Percentiles rank a stretch among this genome's conserved stretches.
Evolutionary conservation across 30 jellyfish, hydroid and myxozoan genomes (phyloP).

Genomic region (Aurelia aurita complex sp. Pacific): DNA sequence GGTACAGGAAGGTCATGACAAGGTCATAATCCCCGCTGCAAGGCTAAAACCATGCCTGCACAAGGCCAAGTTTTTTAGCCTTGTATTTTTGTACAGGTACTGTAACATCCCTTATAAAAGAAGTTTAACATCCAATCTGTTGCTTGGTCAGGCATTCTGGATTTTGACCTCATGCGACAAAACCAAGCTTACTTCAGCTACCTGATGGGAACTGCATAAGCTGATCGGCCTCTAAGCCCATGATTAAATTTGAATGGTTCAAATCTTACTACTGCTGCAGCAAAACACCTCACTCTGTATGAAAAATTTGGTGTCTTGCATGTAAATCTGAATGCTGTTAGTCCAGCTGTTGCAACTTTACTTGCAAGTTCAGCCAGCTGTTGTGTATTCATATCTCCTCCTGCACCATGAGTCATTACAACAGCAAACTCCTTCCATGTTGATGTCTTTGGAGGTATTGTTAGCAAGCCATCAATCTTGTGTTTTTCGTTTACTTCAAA

Average conservation of each 20-base stretch:
- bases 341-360: slow-evolving; percentile 39
- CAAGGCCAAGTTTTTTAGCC: too few species aligned
- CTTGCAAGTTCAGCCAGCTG: slow-evolving; percentile 40
- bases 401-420: slow-evolving; percentile 89
- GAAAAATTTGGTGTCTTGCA: slow-evolving; percentile 86
- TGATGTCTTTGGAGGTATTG: slow-evolving; percentile 24
- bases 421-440: slow-evolving; percentile 58
- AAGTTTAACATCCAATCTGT: too few species aligned
- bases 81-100: too few species aligned
- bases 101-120: too few species aligned
- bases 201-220: too few species aligned
- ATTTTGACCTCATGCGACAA: too few species aligned
- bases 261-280: slow-evolving; percentile 78
- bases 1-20: too few species aligned
- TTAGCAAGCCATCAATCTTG: slow-evolving; percentile 27
- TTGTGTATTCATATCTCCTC: slow-evolving; percentile 80
- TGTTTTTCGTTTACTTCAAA: slow-evolving; percentile 42
- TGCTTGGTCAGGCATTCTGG: not conserved
- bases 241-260: too few species aligned
- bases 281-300: slow-evolving; percentile 74
- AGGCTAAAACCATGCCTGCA: too few species aligned
- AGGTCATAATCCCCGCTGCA: too few species aligned
- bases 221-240: not conserved
- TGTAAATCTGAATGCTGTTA: slow-evolving; percentile 65
- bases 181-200: too few species aligned